Conservation (phyloP, 1,140 invertebrate species). For the Coboldia fuscipes region DNA sequence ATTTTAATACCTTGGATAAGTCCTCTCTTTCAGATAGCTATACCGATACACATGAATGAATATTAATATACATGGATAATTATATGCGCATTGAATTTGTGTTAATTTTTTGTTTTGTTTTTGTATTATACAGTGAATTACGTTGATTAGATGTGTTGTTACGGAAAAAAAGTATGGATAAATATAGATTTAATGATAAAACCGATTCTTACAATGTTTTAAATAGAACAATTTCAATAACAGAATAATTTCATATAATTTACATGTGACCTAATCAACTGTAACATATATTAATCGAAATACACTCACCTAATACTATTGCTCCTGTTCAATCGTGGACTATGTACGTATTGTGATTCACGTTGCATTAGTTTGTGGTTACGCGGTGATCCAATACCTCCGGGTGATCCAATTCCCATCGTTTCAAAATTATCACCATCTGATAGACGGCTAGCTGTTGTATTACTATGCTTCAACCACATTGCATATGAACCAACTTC, state of each 20-base stretch:
- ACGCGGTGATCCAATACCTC: conserved; percentile 16
- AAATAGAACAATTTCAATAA: too few species aligned
- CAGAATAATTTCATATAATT: conserved; percentile 4
- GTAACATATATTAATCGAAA: too few species aligned
- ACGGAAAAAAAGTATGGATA: too few species aligned
- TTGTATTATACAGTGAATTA: too few species aligned
- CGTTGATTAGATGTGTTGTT: too few species aligned
- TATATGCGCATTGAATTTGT: too few species aligned
- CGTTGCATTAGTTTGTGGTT: conserved; percentile 18
- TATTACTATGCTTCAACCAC: conserved; percentile 47
- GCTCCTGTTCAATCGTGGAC: conserved; percentile 64
- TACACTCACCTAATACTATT: conserved; percentile 70
- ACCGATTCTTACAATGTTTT: too few species aligned
- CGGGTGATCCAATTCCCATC: conserved; percentile 22
- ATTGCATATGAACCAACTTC: conserved; percentile 43
- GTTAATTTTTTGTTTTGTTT: too few species aligned
- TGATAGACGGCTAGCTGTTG: conserved; percentile 35
- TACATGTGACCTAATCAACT: background rate
- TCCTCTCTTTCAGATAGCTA: conserved; percentile 75
- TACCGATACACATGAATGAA: too few species aligned
- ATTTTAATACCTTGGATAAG: conserved; percentile 68
- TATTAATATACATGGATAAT: too few species aligned
- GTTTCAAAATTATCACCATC: conserved; percentile 42
- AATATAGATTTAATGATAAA: too few species aligned
- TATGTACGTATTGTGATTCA: conserved; percentile 19